Evolutionary conservation across 1,140 invertebrate species (phyloP).

Genomic region (Diachasma alloeum): DNA sequence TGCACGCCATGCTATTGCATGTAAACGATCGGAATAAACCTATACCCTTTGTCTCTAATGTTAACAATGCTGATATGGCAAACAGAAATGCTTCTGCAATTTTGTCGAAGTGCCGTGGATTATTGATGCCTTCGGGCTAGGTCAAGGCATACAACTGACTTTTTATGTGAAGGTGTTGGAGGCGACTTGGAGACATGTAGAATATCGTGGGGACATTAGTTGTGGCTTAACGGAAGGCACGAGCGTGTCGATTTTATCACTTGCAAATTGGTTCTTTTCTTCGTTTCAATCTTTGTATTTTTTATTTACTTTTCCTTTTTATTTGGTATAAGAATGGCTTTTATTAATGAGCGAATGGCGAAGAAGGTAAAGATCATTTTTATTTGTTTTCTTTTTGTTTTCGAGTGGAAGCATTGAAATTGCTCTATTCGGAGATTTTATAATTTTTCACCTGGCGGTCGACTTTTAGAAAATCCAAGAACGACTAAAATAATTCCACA

Average conservation of each 20-base stretch:
- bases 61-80: conserved; percentile 13
- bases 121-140: conserved; percentile 25
- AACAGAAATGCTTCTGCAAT: neutral
- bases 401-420: neutral
- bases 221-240: neutral
- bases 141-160: conserved; percentile 24
- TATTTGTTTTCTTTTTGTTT: too few species aligned
- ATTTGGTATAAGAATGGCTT: neutral
- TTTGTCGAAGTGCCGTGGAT: neutral
- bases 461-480: too few species aligned
- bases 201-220: neutral
- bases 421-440: too few species aligned
- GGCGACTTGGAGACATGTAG: neutral
- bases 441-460: too few species aligned
- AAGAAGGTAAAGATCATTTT: conserved; percentile 35
- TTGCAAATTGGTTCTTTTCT: neutral
- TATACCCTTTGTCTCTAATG: conserved; percentile 25
- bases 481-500: too few species aligned
- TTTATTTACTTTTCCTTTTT: neutral
- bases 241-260: conserved; percentile 22
- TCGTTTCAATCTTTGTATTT: neutral
- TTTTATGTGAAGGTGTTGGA: neutral
- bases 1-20: neutral
- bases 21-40: neutral
- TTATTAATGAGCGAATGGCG: conserved; percentile 35